Conservation (phyloP, 2,797 vertebrate genomes). For the Uromys caudimaculatus region DNA sequence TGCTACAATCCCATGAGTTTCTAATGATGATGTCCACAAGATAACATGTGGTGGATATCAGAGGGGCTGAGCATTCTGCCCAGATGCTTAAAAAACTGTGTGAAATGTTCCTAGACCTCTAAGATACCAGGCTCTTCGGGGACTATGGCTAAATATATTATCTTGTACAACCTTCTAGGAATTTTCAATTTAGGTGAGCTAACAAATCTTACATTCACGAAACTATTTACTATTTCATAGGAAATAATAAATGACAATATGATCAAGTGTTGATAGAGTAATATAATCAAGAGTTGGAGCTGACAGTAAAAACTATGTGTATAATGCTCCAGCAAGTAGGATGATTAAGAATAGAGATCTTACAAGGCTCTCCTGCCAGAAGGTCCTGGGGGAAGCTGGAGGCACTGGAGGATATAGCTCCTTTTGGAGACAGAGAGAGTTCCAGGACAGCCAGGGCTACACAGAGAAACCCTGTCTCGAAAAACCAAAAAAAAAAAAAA, state of each 20-base stretch:
- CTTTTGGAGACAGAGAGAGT: neutral
- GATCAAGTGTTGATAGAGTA: neutral
- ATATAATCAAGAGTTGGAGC: slow-evolving; percentile 32
- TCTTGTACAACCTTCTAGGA: slow-evolving; percentile 36
- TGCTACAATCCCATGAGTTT: slow-evolving; percentile 19
- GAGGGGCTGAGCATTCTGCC: neutral
- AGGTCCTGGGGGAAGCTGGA: neutral
- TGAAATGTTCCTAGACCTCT: neutral
- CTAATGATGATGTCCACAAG: neutral
- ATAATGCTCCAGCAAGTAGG: neutral
- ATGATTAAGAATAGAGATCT: neutral
- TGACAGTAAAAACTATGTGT: neutral
- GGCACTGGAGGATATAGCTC: neutral
- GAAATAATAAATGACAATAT: slow-evolving; percentile 65
- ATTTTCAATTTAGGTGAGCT: slow-evolving; percentile 60
- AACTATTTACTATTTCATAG: too few relatives aligned
- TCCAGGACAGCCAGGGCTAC: too few relatives aligned
- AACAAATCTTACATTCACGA: slow-evolving; percentile 35
- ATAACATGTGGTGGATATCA: neutral
- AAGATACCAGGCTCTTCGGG: neutral
- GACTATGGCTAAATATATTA: slow-evolving; percentile 50
- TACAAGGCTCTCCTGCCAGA: fast-evolving
- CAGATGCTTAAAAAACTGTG: slow-evolving; percentile 14
- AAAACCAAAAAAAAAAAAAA: too few relatives aligned
- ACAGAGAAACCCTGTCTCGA: too few relatives aligned